These are phyloP conservation scores for Tetanocera ferruginea DNA, from an alignment of 2,888 invertebrate genomes.

Conservation along the genomic window DNA sequence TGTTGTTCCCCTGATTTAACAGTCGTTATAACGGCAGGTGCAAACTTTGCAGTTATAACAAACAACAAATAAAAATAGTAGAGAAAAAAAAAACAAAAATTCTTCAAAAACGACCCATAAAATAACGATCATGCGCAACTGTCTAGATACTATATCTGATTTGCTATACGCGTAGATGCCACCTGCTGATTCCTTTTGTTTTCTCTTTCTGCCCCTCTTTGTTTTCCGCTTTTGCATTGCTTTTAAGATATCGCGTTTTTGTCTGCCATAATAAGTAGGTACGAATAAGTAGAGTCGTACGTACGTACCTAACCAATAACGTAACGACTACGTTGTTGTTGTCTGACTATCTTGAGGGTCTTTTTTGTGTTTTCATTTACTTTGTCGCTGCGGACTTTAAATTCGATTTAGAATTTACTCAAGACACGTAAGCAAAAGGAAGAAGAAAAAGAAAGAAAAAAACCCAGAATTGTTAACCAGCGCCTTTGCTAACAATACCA, in stretches of 20 bases:
- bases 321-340: no score
- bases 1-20: slow-evolving; percentile 31
- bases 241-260: background rate
- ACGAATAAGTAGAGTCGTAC: background rate
- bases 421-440: background rate
- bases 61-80: background rate
- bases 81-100: background rate
- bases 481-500: background rate
- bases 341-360: background rate
- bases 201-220: background rate
- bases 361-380: no score
- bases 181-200: slow-evolving; percentile 30
- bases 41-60: background rate
- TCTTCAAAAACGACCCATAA: background rate
- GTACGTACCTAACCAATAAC: no score
- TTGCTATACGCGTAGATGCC: slow-evolving; percentile 30
- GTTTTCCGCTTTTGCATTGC: background rate
- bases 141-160: slow-evolving; percentile 17
- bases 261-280: slow-evolving; percentile 7
- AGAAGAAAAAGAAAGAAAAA: background rate
- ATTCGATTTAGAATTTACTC: background rate
- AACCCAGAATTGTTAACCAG: background rate
- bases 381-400: background rate
- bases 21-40: slow-evolving; percentile 36
- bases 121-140: slow-evolving; percentile 20